These are phyloP conservation scores for Spodoptera exigua DNA, from an alignment of 2,888 invertebrate genomes.

Conservation along the genomic window DNA sequence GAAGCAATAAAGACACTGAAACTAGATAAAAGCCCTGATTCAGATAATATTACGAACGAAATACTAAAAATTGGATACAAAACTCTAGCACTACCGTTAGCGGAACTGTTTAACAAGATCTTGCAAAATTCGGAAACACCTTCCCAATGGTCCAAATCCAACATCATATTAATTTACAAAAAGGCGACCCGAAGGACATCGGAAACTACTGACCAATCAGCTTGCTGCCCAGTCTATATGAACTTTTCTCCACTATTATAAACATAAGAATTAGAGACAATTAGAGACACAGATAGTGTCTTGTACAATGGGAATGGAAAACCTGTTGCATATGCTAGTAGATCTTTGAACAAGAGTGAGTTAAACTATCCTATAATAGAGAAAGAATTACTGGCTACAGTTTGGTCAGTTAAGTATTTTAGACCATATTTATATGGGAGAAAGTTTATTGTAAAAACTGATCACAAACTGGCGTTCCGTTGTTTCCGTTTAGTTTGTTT, in stretches of 20 bases:
- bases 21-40: neutral
- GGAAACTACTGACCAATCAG: too few species aligned
- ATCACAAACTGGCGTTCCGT: conserved; percentile 2
- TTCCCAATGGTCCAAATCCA: too few species aligned
- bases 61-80: neutral
- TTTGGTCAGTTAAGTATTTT: conserved; percentile 10
- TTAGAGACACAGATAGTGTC: too few species aligned
- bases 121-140: too few species aligned
- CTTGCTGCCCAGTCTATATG: too few species aligned
- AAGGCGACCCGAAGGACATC: too few species aligned
- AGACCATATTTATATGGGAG: conserved; percentile 9
- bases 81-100: too few species aligned
- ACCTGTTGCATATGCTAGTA: conserved; percentile 10
- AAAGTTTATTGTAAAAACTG: conserved; percentile 6
- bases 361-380: conserved; percentile 10
- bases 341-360: conserved; percentile 3
- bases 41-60: neutral
- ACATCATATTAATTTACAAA: too few species aligned
- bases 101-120: too few species aligned
- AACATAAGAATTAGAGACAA: too few species aligned
- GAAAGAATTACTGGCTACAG: conserved; percentile 7
- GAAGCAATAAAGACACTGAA: neutral
- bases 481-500: too few species aligned
- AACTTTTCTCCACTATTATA: too few species aligned
- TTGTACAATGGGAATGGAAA: conserved; percentile 10